phyloP scores from a whole-genome alignment of 2,797 vertebrate genomes.

The Numenius phaeopus region DNA sequence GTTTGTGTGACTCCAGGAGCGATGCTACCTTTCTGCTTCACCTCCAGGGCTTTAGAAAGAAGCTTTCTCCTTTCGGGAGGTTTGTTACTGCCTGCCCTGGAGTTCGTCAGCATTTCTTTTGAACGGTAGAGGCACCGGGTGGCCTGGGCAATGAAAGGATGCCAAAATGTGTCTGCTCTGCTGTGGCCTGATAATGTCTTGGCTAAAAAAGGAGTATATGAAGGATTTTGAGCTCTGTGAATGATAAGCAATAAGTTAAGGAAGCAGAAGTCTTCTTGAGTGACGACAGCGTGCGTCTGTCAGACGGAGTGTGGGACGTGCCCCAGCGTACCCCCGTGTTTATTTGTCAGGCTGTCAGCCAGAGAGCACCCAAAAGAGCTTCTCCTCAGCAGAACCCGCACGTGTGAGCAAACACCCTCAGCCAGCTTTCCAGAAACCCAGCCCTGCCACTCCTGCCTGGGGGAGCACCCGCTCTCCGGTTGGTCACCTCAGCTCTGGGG shows the following conservation, averaged over 20 bases:
- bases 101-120: not conserved
- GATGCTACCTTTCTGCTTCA: not conserved
- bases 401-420: fast-evolving
- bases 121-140: not conserved
- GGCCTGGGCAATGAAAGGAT: not conserved
- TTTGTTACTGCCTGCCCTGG: not conserved
- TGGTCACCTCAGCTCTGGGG: not conserved
- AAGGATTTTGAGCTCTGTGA: not conserved
- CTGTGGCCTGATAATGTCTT: not conserved
- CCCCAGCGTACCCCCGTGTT: not conserved
- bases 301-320: not conserved
- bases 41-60: not conserved
- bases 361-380: not conserved
- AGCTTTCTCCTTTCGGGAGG: not conserved
- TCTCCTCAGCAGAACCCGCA: fast-evolving
- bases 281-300: not conserved
- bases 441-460: not conserved
- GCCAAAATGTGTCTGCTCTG: not conserved
- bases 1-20: not conserved
- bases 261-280: not conserved
- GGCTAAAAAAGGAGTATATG: not conserved
- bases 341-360: not conserved
- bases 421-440: not conserved
- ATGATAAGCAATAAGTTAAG: not conserved
- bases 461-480: not conserved